Evolutionary conservation across 2,888 invertebrate genomes (phyloP), one percentile per base, ranked within the genome.

Genomic region (Chesias legatella): DNA sequence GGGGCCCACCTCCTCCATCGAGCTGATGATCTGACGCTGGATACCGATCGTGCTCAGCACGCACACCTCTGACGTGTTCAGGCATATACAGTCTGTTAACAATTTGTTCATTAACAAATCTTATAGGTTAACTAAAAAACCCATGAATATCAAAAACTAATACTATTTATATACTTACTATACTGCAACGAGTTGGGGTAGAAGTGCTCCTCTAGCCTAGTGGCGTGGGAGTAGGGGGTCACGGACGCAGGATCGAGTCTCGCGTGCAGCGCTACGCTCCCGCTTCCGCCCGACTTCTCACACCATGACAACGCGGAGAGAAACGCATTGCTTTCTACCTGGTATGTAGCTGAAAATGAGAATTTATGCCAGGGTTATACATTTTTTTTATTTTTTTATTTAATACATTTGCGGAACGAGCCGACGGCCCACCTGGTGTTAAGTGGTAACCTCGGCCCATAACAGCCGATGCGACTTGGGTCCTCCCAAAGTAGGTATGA

Each of bases 141-240:
- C n/a, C n/a, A n/a, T n/a, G n/a, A n/a, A n/a, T n/a, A n/a, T n/a
- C n/a, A n/a, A n/a, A n/a, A n/a, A n/a, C n/a, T n/a, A n/a, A 17
- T 17, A 5, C 13, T 17, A 17, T n/a, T n/a, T n/a, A 17, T 39
- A 23, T 30, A 86, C 90, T 89, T 77, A 95, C 94, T 91, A 65
- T 96, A 94, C 32, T 93, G 92, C 47, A 96, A 72, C 0, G 97
- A 93, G 49, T 94, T 93, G 0, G 97, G 96, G 68, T 92, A 95
- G 73, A 94, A 95, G 67, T 96, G 93, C 63, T 95, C 95, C 64
- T 97, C 96, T 0, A 94, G 90, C 2, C 93, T 80, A 13, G 92
- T 91, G 24, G 92, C 86, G 8, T 92, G 91, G 22, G 89, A 85
- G 68, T 92, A 94, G 1, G 90, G 90, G 3, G 84, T 73, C 1